Conservation (phyloP, 2,888 invertebrate genomes). For the Chymomyza procnemis region DNA sequence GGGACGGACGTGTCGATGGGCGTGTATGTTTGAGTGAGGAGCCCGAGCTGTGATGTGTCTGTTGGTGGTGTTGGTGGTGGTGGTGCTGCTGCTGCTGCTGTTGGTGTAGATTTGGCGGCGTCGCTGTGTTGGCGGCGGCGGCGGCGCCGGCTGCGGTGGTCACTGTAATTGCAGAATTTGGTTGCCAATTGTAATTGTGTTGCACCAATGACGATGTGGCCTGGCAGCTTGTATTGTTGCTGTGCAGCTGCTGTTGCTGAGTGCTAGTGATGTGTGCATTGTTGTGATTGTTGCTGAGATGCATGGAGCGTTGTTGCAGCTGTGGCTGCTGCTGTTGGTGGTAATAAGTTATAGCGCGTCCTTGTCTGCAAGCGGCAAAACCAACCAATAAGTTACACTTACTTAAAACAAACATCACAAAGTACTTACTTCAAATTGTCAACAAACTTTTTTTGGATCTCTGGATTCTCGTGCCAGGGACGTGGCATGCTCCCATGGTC, state of each 20-base stretch:
- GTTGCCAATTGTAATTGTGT: slow-evolving; percentile 78
- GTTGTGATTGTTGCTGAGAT: slow-evolving; percentile 54
- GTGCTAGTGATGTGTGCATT: slow-evolving; percentile 61
- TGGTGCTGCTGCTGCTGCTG: slow-evolving; percentile 50
- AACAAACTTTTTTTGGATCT: slow-evolving; percentile 90
- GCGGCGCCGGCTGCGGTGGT: slow-evolving; percentile 33
- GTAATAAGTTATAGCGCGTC: slow-evolving; percentile 80
- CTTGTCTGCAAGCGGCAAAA: slow-evolving; percentile 78
- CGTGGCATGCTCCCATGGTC: slow-evolving; percentile 96
- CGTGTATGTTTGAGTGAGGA: slow-evolving; percentile 85
- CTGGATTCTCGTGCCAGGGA: slow-evolving; percentile 95
- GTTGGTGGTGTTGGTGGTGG: slow-evolving; percentile 51
- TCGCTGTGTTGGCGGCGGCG: slow-evolving; percentile 46
- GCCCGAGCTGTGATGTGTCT: slow-evolving; percentile 50
- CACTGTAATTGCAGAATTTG: slow-evolving; percentile 42
- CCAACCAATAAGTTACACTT: too few relatives aligned
- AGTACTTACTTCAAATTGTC: slow-evolving; percentile 82
- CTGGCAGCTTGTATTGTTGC: slow-evolving; percentile 74
- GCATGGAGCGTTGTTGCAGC: slow-evolving; percentile 64
- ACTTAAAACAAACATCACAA: too few relatives aligned
- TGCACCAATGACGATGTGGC: slow-evolving; percentile 78
- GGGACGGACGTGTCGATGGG: slow-evolving; percentile 84
- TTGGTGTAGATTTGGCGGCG: slow-evolving; percentile 27
- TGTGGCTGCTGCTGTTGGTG: slow-evolving; percentile 62
- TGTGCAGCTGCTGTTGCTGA: slow-evolving; percentile 68